Evolutionary conservation across 2,797 vertebrate species (phyloP), one percentile per base, ranked within the genome.

Genomic region (Buceros bicornis): DNA sequence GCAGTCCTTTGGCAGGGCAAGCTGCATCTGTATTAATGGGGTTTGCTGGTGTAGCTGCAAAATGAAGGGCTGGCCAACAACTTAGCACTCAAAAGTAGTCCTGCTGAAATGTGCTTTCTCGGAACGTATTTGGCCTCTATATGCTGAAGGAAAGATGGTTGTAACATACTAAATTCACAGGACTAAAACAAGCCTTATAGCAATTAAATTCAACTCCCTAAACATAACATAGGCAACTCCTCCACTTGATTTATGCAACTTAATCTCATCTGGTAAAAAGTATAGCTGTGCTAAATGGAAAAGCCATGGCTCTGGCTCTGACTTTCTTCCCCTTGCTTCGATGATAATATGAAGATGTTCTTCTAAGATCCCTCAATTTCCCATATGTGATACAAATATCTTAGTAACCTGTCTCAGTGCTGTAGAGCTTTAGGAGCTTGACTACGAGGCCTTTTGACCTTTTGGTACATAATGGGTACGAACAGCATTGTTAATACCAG

Each of bases 141-240:
- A 6, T 84, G 81, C 91, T 94, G 77, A 37, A 56, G 57, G 58
- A 87, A 89, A 25, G 45, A n/a, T 93, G 74, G 16, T 29, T 93
- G 92, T 37, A 82, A 31, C 45, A 33, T 25, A 71, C 1, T 29
- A 64, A 87, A 96, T 85, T 90, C 90, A 77, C 50, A 80, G 51
- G 78, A 45, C 83, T 85, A 28, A 87, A 96, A 50, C 85, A 73
- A 94, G 50, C 48, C 77, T 87, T 37, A 48, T 6, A 74, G 76
- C 51, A 81, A 90, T 93, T 92, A 61, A 89, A 71, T 77, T 54
- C 64, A 90, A 92, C 67, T 92, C 86, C 86, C 83, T 29, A 24
- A 85, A 62, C 61, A 58, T 43, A 94, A 78, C 13, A 77, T 74
- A 15, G 53, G 73, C 78, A 69, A 66, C 76, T 95, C 86, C 86